Base-by-base conservation (phyloP, 2,113 vertebrate genomes). In the Dicaeum eximium region DNA sequence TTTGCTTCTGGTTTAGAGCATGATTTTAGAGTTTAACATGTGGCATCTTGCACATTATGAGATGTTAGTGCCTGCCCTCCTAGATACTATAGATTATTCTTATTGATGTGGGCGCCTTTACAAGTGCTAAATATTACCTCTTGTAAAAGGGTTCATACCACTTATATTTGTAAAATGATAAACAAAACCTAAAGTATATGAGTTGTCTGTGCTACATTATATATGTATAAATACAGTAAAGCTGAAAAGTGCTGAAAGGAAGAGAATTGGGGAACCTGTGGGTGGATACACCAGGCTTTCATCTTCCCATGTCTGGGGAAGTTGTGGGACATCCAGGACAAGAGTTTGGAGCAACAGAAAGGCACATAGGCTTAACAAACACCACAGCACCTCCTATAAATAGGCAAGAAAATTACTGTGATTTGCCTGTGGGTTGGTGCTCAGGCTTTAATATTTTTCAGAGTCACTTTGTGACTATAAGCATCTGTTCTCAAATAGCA, bases 341-440 rank as follows among this genome's bases (percentile, higher is more conserved):
- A 72, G 79, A 93, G 78, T 91, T 60, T 61, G 65, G 73, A 93
- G 61, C 40, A 38, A 5, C 30, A 66, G 82, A 30, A 77, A 75
- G 61, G 58, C 48, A 56, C 2, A 2, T 17, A 44, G 80, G 42
- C 71, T 91, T 51, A 60, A 40, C 40, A 88, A 74, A 48, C 54
- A 75, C 48, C 82, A 40, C 82, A 60, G 62, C 65, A 58, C 37
- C 47, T 88, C 64, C 65, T 78, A 47, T 83, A 87, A 94, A 92
- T 65, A 95, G 78, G 38, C 8, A 4, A 92, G 95, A 80, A 93
- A 94, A 60, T 95, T 54, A 33, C 80, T 93, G 78, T 86, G 91
- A 65, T 60, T 58, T 3, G 53, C 47, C 2, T 82, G 40, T 70
- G 92, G 66, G 19, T 40, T 71, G 86, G 71, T 64, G 60, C 77